Evolutionary conservation across 2,888 invertebrate genomes (phyloP).

Genomic region (Adelphocoris suturalis): DNA sequence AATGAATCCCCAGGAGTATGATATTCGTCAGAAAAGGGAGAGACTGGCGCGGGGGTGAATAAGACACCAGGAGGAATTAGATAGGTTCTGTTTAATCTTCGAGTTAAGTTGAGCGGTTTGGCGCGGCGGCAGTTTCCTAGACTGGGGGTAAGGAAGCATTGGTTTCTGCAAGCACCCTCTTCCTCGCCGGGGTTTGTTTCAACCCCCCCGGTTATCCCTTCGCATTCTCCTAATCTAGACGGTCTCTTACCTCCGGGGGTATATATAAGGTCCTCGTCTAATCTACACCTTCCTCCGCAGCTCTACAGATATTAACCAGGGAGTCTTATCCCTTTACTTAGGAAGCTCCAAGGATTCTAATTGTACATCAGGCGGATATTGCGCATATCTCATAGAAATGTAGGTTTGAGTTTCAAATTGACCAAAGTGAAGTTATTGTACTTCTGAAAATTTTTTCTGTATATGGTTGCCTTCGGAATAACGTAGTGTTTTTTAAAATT

Average conservation of each 20-base stretch:
- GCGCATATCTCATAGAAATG: constrained; percentile 57
- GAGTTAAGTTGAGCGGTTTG: constrained; percentile 61
- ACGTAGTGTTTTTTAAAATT: too few species aligned
- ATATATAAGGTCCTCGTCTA: constrained; percentile 61
- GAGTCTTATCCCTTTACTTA: constrained; percentile 62
- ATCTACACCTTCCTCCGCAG: constrained; percentile 63
- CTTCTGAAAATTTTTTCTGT: too few species aligned
- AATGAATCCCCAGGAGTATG: background rate
- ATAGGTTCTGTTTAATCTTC: constrained; percentile 70
- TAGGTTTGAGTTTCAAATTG: too few species aligned
- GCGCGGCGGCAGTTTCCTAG: constrained; percentile 47
- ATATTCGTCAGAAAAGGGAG: constrained; percentile 42
- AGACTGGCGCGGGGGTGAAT: background rate
- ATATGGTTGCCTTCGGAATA: too few species aligned
- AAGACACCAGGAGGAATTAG: constrained; percentile 50
- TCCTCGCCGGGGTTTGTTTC: constrained; percentile 21
- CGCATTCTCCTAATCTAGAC: constrained; percentile 65
- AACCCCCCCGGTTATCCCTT: constrained; percentile 22
- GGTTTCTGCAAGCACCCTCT: constrained; percentile 50
- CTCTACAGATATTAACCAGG: constrained; percentile 61
- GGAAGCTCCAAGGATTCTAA: constrained; percentile 62
- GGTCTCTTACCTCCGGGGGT: constrained; percentile 13
- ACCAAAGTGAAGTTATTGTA: background rate
- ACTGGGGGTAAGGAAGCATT: constrained; percentile 27
- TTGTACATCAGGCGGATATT: constrained; percentile 68